Base-by-base conservation (phyloP, 2,888 invertebrate species). In the Xanthorhoe spadicearia region DNA sequence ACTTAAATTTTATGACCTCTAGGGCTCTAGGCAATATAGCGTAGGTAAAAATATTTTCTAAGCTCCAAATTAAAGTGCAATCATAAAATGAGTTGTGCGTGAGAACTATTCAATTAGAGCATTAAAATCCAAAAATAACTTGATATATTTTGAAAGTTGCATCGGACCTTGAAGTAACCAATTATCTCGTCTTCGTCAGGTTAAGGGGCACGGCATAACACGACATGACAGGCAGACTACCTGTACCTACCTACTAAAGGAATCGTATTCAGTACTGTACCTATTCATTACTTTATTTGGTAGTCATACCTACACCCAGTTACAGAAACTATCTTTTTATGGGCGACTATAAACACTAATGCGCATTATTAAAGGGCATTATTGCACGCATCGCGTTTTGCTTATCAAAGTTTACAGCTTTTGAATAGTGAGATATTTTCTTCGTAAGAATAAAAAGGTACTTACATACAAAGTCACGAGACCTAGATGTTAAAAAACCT, bases 121-220 rank as follows among this genome's bases (percentile, higher is more conserved):
- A 49, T 50, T 32, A 54, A 61, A 59, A 62, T 59, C 59, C 28
- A 50, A 62, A 62, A 59, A 43, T 50, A 17, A 46, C 28, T 61
- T 62, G 50, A 61, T 56, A 38, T 55, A 61, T 64, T 69, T 70
- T 70, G 70, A 70, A 71, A 69, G 73, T 66, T 52, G 65, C 67
- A 64, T 72, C 61, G 43, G 49, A 62, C 69, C 73, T 73, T 70
- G 71, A 49, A 35, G 52, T 28, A 63, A 35, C 68, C 58, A 73
- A 71, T 73, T 67, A 73, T 52, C 62, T 57, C 48, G 54, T 72
- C 69, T 53, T 63, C 65, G 69, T 62, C 69, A 68, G 65, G 61
- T 61, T 65, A 56, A 61, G 61, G 66, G 69, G 69, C 67, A 53
- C 10, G 32, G 35, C 58, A 46, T 52, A 61, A 49, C 59, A 66